Base-by-base conservation (phyloP, 2,113 vertebrate species). In the Abramis brama region DNA sequence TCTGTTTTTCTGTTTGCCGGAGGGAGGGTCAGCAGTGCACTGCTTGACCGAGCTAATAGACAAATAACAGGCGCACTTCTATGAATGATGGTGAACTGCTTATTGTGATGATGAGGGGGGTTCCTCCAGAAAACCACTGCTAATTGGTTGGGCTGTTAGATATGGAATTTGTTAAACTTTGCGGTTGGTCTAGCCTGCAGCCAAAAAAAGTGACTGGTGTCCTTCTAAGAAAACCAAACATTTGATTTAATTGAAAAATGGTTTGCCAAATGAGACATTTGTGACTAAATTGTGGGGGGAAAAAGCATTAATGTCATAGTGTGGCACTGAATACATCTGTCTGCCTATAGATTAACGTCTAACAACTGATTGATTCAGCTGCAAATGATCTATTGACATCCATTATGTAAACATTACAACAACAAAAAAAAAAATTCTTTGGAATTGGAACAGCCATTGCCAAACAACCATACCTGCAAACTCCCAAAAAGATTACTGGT, bases 321-420 rank as follows among this genome's bases (percentile, higher is more conserved):
- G 23, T 43, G 55, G 59, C 43, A 55, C 21, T 74, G 79, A 64
- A 25, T 76, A 17, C 25, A 64, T 89, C 78, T 59, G 82, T 78
- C 62, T 88, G 78, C 76, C 52, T 52, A 87, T 86, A 84, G 66
- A 89, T 79, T 64, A 75, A 86, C 86, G 85, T 88, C 13, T 19
- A 47, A 81, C n/a, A 19, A 80, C 87, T 85, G 82, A 91, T 90
- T 91, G 89, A 91, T 87, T 87, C 82, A 86, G 90, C 89, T 87
- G 88, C 86, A 81, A 89, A 91, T 82, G 82, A 74, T 74, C 82
- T 93, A 91, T 94, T 94, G 92, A 93, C 89, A 92, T 87, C 87
- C 89, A 86, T 83, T 92, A 74, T 91, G 91, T 93, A 92, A 94
- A 93, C 91, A 93, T 50, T 50, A 90, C 71, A 6, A 43, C 43